These are phyloP conservation scores for Lophochroa leadbeateri DNA, from an alignment of 2,113 vertebrate genomes.

Conservation along the genomic window DNA sequence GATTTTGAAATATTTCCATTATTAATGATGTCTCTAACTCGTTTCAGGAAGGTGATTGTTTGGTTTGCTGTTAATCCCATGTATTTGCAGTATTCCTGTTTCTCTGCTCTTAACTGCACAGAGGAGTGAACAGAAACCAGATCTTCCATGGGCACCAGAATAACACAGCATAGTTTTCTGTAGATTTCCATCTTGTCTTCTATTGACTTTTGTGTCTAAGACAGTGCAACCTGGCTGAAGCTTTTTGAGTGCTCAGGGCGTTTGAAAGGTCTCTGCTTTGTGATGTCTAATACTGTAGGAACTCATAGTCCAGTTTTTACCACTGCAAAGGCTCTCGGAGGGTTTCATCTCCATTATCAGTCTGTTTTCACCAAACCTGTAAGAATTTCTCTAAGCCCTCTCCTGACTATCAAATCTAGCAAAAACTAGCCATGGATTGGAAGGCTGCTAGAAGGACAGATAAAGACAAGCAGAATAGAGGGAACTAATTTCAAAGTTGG, in stretches of 20 bases:
- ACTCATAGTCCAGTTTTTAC: background rate
- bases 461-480: background rate
- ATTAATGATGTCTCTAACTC: background rate
- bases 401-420: background rate
- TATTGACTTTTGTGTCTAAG: background rate
- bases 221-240: background rate
- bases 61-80: background rate
- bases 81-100: background rate
- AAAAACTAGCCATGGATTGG: background rate
- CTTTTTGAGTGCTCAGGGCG: background rate
- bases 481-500: background rate
- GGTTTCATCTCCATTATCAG: background rate
- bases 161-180: background rate
- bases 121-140: background rate
- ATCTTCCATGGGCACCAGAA: background rate
- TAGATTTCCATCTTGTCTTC: background rate
- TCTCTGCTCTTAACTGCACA: background rate
- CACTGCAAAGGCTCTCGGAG: background rate
- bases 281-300: background rate
- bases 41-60: slow-evolving; percentile 15
- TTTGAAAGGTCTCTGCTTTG: background rate
- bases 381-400: background rate
- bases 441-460: background rate
- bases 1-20: background rate
- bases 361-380: background rate